Evolutionary conservation across 1,140 invertebrate species (phyloP), one percentile per base, ranked within the genome.

Genomic region (Prorops nasuta): DNA sequence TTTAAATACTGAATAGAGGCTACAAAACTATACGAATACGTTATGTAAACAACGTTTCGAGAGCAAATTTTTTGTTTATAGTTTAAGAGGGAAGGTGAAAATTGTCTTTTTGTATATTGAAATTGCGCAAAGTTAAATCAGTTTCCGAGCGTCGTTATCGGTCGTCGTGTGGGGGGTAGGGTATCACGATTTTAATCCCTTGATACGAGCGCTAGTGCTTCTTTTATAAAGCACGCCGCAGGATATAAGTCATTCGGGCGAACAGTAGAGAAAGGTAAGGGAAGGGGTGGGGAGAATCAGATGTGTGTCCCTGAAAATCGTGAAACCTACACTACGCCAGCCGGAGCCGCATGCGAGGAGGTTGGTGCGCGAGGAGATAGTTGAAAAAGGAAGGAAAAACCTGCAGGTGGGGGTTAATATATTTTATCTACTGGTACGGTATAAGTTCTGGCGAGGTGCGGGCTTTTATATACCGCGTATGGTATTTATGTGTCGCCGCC

Each of bases 401-500:
- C n/a, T n/a, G n/a, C n/a, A n/a, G n/a, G n/a, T n/a, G n/a, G 32
- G 43, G 54, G 59, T 63, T 65, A 62, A 66, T 66, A 66, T 66
- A 66, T 66, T 66, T 62, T 60, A 66, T 45, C 62, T 58, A 60
- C 57, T 60, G 57, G 17, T 21, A 20, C 32, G 20, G 54, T 31
- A 57, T 51, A 58, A 50, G 43, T 54, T 51, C 59, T 38, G 36
- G 40, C 41, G 39, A 54, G 56, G 56, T 62, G 49, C 37, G 50
- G 51, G 57, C 52, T 63, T 66, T 65, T 62, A 66, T 65, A 63
- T 47, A 64, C 59, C 63, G 54, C 51, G 59, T 47, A 60, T 36
- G 56, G 63, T 66, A 66, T 66, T 66, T 66, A 60, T 66, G 63
- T 65, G 63, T 66, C 63, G 60, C 63, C 63, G 63, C 63, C 63